Conservation (phyloP, 2,888 invertebrate genomes). For the Caenorhabditis afra region DNA sequence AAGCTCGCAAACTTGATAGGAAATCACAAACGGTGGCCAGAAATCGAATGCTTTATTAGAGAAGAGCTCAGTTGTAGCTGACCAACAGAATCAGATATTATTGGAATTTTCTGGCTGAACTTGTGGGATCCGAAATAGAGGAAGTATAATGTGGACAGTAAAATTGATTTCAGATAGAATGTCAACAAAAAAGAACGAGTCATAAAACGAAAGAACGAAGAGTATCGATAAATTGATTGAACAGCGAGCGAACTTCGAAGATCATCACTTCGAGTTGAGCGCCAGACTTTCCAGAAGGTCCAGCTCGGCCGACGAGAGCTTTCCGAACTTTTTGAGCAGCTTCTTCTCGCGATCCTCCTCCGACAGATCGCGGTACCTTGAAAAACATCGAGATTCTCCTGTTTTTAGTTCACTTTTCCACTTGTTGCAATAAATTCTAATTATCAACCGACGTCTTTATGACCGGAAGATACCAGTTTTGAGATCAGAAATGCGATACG, state of each 20-base stretch:
- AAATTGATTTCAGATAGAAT: neutral
- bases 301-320: slow-evolving; percentile 13
- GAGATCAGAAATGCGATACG: neutral
- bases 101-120: too few relatives aligned
- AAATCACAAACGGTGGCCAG: neutral
- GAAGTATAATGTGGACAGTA: neutral
- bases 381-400: too few relatives aligned
- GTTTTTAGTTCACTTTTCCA: too few relatives aligned
- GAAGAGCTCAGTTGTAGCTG: too few relatives aligned
- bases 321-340: slow-evolving; percentile 31
- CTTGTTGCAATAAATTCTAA: too few relatives aligned
- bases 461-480: neutral
- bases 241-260: neutral
- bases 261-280: neutral
- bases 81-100: neutral
- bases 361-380: slow-evolving; percentile 43
- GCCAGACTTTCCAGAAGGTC: slow-evolving; percentile 28
- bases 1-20: slow-evolving; percentile 14
- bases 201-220: neutral
- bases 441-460: neutral
- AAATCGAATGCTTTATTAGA: too few relatives aligned
- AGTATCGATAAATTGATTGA: slow-evolving; percentile 4
- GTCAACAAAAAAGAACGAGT: neutral
- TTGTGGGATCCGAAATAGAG: neutral
- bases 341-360: slow-evolving; percentile 41